These are phyloP conservation scores for Hirtodrosophila confusa DNA, from an alignment of 2,888 invertebrate species.

Conservation along the genomic window DNA sequence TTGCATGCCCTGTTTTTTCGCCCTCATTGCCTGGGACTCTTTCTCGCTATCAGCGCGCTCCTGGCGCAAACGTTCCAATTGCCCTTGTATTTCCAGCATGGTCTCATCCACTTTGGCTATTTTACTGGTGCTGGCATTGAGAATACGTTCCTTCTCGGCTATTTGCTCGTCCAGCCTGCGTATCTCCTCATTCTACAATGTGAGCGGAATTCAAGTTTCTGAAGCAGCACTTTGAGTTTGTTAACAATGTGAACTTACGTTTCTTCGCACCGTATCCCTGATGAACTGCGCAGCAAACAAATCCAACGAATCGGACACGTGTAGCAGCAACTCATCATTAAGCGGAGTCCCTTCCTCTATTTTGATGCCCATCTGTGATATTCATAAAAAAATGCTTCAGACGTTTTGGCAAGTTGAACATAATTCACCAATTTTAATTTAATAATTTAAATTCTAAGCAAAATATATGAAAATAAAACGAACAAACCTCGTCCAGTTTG, in stretches of 20 bases:
- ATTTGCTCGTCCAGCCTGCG: constrained; percentile 89
- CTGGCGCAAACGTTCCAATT: constrained; percentile 85
- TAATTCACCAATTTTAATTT: neutral
- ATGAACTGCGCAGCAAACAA: constrained; percentile 87
- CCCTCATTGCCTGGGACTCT: constrained; percentile 62
- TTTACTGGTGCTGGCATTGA: constrained; percentile 87
- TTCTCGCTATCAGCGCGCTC: constrained; percentile 70
- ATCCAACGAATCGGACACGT: constrained; percentile 88
- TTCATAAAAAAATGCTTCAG: neutral
- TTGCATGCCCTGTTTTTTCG: constrained; percentile 85
- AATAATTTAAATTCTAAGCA: constrained; percentile 21
- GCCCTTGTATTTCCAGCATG: constrained; percentile 87
- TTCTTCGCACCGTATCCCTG: constrained; percentile 89
- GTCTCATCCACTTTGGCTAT: constrained; percentile 89
- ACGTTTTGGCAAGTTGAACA: neutral
- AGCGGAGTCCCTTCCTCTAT: constrained; percentile 85
- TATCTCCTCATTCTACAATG: constrained; percentile 88
- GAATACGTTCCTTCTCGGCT: constrained; percentile 84
- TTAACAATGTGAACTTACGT: constrained; percentile 85
- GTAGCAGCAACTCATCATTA: constrained; percentile 87
- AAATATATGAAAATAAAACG: constrained; percentile 9
- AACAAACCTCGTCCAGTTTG: constrained; percentile 85
- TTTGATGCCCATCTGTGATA: constrained; percentile 85
- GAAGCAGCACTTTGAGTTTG: rapidly evolving
- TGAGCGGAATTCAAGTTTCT: neutral